Base-by-base conservation (phyloP, 2,113 vertebrate genomes). In the Barbus barbus region DNA sequence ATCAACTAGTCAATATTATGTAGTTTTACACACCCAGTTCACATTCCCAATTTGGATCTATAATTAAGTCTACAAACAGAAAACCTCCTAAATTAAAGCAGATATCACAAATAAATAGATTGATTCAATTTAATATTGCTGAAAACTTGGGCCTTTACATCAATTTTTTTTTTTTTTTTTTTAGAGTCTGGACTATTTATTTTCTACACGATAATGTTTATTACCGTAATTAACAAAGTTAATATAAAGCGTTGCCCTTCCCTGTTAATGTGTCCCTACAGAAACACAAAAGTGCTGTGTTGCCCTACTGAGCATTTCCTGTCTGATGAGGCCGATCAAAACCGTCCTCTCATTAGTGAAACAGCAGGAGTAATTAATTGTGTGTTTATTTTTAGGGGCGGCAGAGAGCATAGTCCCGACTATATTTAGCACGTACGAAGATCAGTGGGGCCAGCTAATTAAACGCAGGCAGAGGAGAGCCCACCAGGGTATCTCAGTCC, bases 301-400 rank as follows among this genome's bases (percentile, higher is more conserved):
- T 72, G 22, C 69, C 69, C 36, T 72, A 13, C 69, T 72, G 36
- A 24, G 69, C 58, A 33, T 78, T 60, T 16, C 12, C 53, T 58
- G 74, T 13, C 26, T 31, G 16, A 76, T 76, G 73, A 76, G 73
- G 73, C 73, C 26, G 16, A 53, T 76, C 73, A 76, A 76, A 56
- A 31, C 51, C 9, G 53, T 78, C 76, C 76, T 60, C 76, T 78
- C 76, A 60, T 60, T 60, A 78, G 53, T 41, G 76, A 24, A 60
- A 78, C 76, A 78, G 76, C 76, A 60, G 76, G 76, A 78, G 76
- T 60, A 60, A 78, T 41, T 78, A 78, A 78, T 60, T 58, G 18
- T 58, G 53, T 78, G 53, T 78, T 78, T 60, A 78, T 60, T 78
- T 78, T 60, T 78, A 78, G 76, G 53, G 76, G 3, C 33, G 13